Evolutionary conservation across 92 coral and sea anemone genomes (phyloP), one percentile per base, ranked within the genome.

Genomic region (Epizoanthus stellaris): DNA sequence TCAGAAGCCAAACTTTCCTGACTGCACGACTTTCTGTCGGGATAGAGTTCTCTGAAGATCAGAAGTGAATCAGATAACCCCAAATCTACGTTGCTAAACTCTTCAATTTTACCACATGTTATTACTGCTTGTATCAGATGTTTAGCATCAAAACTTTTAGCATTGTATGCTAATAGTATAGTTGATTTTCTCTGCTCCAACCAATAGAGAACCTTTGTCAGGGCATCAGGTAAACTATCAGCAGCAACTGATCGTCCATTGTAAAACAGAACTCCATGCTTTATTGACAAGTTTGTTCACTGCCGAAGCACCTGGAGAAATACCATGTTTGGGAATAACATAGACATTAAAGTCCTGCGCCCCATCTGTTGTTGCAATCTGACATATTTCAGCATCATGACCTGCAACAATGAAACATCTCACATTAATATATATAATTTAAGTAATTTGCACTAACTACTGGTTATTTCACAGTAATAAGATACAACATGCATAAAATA

Each of bases 321-420:
- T 83, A 3, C 74, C 66, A 69, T 71, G 45, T 87, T 43, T 68
- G 1, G 93, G 93, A 56, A 76, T 74, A 45, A 87, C 81, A 70
- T 90, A 90, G 2, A 90, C 77, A 64, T 77, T 61, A 82, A 90
- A 82, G 9, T 82, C 90, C 5, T 76, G 88, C 42, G 9, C 25
- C 3, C 93, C 93, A 82, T 87, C 93, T 14, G 90, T 90, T 9
- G 88, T 90, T n/a, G 93, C 90, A 82, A 90, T 87, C 57, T 90
- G 88, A 52, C 85, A 77, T 36, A 90, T 91, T 58, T 91, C 91
- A 20, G 93, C 56, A 60, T 90, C 93, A 70, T 77, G 85, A 19
- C 90, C 90, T 90, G 59, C 1, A 25, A 45, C 5, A 45, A n/a
- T n/a, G n/a, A n/a, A n/a, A n/a, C n/a, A n/a, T n/a, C n/a, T n/a